Evolutionary conservation across 2,797 vertebrate genomes (phyloP).

Genomic region (Lutjanus argentimaculatus): DNA sequence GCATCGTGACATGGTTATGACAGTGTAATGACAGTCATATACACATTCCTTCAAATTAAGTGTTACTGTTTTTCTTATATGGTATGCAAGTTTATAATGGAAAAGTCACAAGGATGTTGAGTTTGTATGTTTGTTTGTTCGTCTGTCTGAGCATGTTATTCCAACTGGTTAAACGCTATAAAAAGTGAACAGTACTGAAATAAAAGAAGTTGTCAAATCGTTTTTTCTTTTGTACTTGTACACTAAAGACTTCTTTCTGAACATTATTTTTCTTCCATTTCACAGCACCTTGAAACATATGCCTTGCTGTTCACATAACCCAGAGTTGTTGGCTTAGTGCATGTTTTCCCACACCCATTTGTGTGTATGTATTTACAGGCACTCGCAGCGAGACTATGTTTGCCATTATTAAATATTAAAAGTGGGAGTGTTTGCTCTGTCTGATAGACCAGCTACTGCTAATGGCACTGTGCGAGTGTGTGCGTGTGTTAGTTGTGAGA

Average conservation of each 20-base stretch:
- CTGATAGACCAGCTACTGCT: slow-evolving; percentile 67
- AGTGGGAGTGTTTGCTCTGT: slow-evolving; percentile 67
- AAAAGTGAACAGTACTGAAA: slow-evolving; percentile 12
- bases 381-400: slow-evolving; percentile 49
- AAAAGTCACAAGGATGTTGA: background rate
- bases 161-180: slow-evolving; percentile 14
- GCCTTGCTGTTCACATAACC: slow-evolving; percentile 27
- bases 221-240: slow-evolving; percentile 7
- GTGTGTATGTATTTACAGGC: slow-evolving; percentile 62
- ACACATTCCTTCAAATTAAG: too few relatives aligned
- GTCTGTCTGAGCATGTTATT: slow-evolving; percentile 3
- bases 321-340: slow-evolving; percentile 32
- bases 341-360: slow-evolving; percentile 35
- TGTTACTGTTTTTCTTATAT: background rate
- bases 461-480: slow-evolving; percentile 44
- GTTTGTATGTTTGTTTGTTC: background rate
- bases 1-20: too few relatives aligned
- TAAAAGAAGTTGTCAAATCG: slow-evolving; percentile 22
- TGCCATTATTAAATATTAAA: slow-evolving; percentile 77
- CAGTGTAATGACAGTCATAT: too few relatives aligned
- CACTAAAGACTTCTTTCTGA: slow-evolving; percentile 14
- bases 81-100: background rate
- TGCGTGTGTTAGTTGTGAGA: slow-evolving; percentile 18
- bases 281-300: slow-evolving; percentile 28
- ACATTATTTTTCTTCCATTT: slow-evolving; percentile 12